Percentiles rank a stretch among this genome's conserved stretches.
phyloP scores from a whole-genome alignment of 2,888 invertebrate genomes.

The Hecatera dysodea region DNA sequence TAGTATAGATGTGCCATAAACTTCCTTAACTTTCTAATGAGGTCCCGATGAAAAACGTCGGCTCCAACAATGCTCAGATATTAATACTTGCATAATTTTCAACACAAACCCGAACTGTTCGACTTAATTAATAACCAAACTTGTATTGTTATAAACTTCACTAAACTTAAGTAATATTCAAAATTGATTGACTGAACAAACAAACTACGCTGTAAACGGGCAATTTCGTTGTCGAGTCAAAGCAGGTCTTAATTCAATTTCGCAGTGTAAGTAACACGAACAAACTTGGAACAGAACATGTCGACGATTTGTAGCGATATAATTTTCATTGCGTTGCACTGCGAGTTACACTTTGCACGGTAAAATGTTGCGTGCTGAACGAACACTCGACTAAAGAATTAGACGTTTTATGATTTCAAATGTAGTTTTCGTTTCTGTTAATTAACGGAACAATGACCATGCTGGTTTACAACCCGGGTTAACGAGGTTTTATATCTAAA shows the following conservation, averaged over 20 bases:
- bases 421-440: constrained; percentile 74
- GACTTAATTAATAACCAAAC: constrained; percentile 54
- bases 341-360: constrained; percentile 38
- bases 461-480: constrained; percentile 63
- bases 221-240: constrained; percentile 59
- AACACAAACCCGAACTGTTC: constrained; percentile 46
- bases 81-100: constrained; percentile 3
- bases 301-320: constrained; percentile 36
- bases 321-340: constrained; percentile 56
- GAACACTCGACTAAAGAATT: constrained; percentile 73
- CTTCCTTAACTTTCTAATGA: no score
- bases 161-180: constrained; percentile 57
- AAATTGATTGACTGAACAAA: constrained; percentile 59
- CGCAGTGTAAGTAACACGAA: constrained; percentile 58
- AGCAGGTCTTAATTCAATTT: constrained; percentile 67
- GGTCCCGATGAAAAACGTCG: no score
- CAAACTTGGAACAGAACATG: constrained; percentile 50
- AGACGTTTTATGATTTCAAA: constrained; percentile 74
- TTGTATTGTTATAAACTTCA: constrained; percentile 46
- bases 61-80: not conserved
- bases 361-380: constrained; percentile 63
- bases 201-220: constrained; percentile 41
- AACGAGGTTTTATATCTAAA: constrained; percentile 60
- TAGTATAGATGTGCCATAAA: no score
- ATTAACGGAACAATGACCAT: constrained; percentile 74